phyloP scores from a whole-genome alignment of 2,888 invertebrate species.

The Sipunculus nudus region DNA sequence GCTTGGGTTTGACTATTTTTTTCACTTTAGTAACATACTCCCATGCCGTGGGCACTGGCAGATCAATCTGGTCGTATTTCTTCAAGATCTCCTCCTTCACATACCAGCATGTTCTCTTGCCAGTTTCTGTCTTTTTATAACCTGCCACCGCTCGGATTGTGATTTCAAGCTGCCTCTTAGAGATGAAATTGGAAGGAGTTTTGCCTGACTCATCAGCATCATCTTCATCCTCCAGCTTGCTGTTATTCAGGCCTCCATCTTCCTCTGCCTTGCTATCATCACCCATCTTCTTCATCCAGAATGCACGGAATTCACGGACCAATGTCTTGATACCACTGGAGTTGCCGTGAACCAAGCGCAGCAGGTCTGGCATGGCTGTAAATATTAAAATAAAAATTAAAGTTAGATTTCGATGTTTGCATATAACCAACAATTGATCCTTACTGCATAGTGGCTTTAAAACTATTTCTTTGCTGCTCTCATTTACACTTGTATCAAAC shows the following conservation, averaged over 20 bases:
- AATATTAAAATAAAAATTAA: slow-evolving; percentile 9
- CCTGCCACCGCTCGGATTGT: slow-evolving; percentile 73
- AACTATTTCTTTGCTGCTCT: too few species aligned
- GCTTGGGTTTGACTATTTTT: neutral
- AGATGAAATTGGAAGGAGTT: too few species aligned
- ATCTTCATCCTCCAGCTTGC: slow-evolving; percentile 24
- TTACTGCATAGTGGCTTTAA: neutral
- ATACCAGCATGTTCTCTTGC: slow-evolving; percentile 75
- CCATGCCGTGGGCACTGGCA: slow-evolving; percentile 72
- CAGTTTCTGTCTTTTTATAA: slow-evolving; percentile 72
- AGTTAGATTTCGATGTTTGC: slow-evolving; percentile 8
- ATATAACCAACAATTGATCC: too few species aligned
- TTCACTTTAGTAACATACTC: slow-evolving; percentile 69
- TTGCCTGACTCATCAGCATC: too few species aligned
- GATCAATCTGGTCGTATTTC: slow-evolving; percentile 69
- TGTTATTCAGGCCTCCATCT: slow-evolving; percentile 2
- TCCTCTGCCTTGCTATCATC: too few species aligned
- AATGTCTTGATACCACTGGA: slow-evolving; percentile 71
- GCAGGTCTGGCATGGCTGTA: slow-evolving; percentile 73
- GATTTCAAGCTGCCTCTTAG: slow-evolving; percentile 57
- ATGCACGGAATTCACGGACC: slow-evolving; percentile 74
- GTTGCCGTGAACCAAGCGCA: slow-evolving; percentile 77
- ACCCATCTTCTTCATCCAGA: slow-evolving; percentile 70
- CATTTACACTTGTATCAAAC: too few species aligned
- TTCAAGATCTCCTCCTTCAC: slow-evolving; percentile 72